These are phyloP conservation scores for Acronicta leporina DNA, from an alignment of 2,888 invertebrate species.

Conservation along the genomic window DNA sequence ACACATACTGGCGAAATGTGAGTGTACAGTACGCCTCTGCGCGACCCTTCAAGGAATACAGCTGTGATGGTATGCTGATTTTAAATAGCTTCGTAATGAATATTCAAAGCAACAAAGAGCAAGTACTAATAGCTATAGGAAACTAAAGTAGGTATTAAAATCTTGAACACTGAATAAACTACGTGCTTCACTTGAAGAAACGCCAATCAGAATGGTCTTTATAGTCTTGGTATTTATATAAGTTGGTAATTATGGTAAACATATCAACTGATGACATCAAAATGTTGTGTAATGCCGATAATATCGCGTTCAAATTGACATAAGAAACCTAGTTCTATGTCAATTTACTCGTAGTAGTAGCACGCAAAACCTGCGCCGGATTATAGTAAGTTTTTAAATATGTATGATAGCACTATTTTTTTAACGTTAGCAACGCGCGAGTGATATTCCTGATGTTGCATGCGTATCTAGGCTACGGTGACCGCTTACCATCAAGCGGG, in stretches of 20 bases:
- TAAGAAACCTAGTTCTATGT: slow-evolving; percentile 32
- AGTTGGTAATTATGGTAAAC: slow-evolving; percentile 25
- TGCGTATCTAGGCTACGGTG: too few relatives aligned
- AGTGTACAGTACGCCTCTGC: too few relatives aligned
- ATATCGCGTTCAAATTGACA: slow-evolving; percentile 22
- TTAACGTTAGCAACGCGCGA: too few relatives aligned
- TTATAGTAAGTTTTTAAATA: too few relatives aligned
- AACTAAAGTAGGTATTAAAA: slow-evolving; percentile 13
- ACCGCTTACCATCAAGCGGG: too few relatives aligned
- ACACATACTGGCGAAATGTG: too few relatives aligned
- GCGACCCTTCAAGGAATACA: too few relatives aligned
- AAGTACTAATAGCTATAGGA: slow-evolving; percentile 4
- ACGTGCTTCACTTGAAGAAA: slow-evolving; percentile 38
- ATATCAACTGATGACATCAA: slow-evolving; percentile 41
- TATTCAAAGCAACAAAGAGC: slow-evolving; percentile 4
- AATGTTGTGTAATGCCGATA: slow-evolving; percentile 22
- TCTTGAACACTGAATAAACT: slow-evolving; percentile 22
- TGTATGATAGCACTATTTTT: too few relatives aligned
- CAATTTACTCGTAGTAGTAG: too few relatives aligned
- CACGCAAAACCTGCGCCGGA: too few relatives aligned
- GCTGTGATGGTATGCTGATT: neutral
- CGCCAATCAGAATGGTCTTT: slow-evolving; percentile 22
- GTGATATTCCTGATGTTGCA: too few relatives aligned
- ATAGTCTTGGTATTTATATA: slow-evolving; percentile 13
- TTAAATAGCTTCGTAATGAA: slow-evolving; percentile 10